These are phyloP conservation scores for Symphodus melops DNA, from an alignment of 2,113 vertebrate genomes.

Conservation along the genomic window DNA sequence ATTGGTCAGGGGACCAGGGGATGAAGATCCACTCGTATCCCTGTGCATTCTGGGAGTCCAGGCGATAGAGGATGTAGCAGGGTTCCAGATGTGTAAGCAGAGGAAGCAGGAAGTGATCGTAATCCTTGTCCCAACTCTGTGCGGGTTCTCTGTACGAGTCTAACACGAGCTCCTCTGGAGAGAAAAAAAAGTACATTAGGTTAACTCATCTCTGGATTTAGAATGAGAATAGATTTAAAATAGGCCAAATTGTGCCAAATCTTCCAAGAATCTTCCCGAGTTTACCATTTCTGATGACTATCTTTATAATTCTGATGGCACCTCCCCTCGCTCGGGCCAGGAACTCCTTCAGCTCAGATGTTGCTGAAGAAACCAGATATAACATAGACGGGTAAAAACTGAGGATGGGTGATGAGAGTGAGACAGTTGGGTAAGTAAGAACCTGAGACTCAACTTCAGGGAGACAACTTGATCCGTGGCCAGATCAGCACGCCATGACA, in stretches of 20 bases:
- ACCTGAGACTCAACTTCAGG: conserved; percentile 68
- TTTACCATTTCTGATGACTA: conserved; percentile 96
- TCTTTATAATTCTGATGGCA: conserved; percentile 92
- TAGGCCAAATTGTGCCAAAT: background rate
- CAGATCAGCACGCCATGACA: conserved; percentile 70
- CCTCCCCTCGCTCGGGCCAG: conserved; percentile 93
- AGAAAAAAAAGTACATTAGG: conserved; percentile 28
- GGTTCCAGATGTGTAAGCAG: conserved; percentile 91
- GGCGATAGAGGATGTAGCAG: conserved; percentile 95
- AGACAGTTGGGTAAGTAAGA: conserved; percentile 66
- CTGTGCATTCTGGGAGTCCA: conserved; percentile 95
- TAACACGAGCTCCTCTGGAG: conserved; percentile 94
- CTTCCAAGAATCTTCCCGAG: background rate
- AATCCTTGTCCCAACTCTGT: conserved; percentile 94
- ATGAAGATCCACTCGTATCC: conserved; percentile 98
- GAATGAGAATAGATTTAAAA: too few relatives aligned
- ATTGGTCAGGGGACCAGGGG: conserved; percentile 98
- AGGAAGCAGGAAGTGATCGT: conserved; percentile 90
- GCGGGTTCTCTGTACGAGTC: conserved; percentile 89
- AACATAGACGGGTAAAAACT: conserved; percentile 76
- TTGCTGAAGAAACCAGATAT: conserved; percentile 93
- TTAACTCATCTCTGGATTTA: background rate
- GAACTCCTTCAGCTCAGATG: conserved; percentile 93
- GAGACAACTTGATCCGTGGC: conserved; percentile 85
- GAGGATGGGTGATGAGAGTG: conserved; percentile 49